A percentile compares a stretch with the other conserved stretches of the same genome.
phyloP scores from a whole-genome alignment of 2,888 invertebrate genomes.

The Tipula confusa region DNA sequence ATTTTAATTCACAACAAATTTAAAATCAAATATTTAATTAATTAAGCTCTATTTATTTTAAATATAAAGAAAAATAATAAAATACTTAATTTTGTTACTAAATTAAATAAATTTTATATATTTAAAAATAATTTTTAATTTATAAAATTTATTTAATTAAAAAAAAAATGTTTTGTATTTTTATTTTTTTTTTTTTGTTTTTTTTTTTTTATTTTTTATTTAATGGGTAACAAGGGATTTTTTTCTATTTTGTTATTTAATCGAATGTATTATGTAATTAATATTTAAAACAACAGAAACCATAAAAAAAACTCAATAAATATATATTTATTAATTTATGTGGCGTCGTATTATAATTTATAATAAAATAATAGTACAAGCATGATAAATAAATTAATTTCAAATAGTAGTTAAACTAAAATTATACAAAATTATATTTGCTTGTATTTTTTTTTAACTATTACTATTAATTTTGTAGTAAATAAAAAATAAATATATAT shows the following conservation, averaged over 20 bases:
- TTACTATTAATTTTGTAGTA: not conserved
- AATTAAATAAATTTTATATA: not conserved
- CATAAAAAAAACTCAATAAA: not conserved
- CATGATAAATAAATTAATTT: not conserved
- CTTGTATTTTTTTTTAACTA: not conserved
- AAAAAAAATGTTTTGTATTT: not conserved
- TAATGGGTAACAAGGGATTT: conserved; percentile 3
- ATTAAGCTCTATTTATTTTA: not conserved
- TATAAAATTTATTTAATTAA: not conserved
- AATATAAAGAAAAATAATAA: not conserved
- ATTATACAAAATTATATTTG: not conserved
- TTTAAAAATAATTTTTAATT: not conserved
- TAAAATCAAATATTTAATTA: not conserved
- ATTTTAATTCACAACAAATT: not conserved
- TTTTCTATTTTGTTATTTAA: conserved; percentile 28
- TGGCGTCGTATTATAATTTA: not conserved
- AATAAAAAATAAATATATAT: conserved; percentile 25
- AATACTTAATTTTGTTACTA: not conserved
- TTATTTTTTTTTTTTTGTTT: not conserved
- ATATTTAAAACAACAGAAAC: not conserved
- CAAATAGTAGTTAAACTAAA: not conserved
- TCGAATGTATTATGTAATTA: conserved; percentile 29
- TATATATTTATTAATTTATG: not conserved
- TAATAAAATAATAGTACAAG: not conserved
- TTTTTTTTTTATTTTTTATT: conserved; percentile 4